phyloP scores from a whole-genome alignment of 1,140 invertebrate genomes.

The Trachymyrmex septentrionalis region DNA sequence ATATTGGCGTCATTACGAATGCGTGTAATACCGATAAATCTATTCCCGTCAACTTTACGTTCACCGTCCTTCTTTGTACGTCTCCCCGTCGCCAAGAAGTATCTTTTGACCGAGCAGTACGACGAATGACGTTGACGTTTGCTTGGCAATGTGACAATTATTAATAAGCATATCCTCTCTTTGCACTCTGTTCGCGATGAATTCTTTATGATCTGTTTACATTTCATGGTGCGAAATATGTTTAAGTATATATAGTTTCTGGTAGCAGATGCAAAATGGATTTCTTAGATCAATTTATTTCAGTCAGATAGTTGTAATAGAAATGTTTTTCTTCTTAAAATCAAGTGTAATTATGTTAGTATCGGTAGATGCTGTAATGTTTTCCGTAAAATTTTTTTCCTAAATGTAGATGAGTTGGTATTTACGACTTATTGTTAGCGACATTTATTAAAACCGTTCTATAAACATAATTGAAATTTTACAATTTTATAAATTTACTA shows the following conservation, averaged over 20 bases:
- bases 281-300: not conserved
- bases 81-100: slow-evolving; percentile 30
- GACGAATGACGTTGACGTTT: slow-evolving; percentile 57
- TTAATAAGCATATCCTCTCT: slow-evolving; percentile 57
- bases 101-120: not conserved
- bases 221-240: slow-evolving; percentile 13
- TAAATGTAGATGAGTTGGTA: not conserved
- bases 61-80: slow-evolving; percentile 31
- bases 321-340: not conserved
- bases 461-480: not conserved
- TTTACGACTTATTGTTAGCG: not conserved
- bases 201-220: slow-evolving; percentile 39
- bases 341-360: not conserved
- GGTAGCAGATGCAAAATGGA: not conserved
- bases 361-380: not conserved
- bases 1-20: slow-evolving; percentile 57
- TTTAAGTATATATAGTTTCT: not conserved
- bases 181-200: slow-evolving; percentile 21
- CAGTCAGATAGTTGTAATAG: not conserved
- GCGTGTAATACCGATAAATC: slow-evolving; percentile 63
- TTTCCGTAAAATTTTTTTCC: not conserved
- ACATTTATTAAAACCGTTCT: not conserved
- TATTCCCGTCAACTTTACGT: slow-evolving; percentile 61
- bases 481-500: not conserved
- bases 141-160: slow-evolving; percentile 68